Percentiles rank a stretch among this genome's conserved stretches.
Evolutionary conservation across 2,888 invertebrate genomes (phyloP).

Genomic region (Drosophila hamatofila): DNA sequence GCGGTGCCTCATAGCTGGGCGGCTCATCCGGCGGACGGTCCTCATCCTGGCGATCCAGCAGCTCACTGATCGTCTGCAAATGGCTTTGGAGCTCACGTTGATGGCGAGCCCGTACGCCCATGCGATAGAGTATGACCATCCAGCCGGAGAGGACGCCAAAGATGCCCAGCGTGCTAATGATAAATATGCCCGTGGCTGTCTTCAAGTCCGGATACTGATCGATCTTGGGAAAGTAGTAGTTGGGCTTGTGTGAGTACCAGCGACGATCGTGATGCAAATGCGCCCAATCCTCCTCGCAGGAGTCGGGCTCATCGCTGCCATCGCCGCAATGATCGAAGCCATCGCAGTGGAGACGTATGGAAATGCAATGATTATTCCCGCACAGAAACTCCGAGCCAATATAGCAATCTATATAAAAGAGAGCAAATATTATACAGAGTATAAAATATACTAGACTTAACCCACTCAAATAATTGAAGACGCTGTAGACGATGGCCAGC

Average conservation of each 20-base stretch:
- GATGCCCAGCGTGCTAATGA: constrained; percentile 88
- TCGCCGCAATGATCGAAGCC: constrained; percentile 92
- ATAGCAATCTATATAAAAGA: constrained; percentile 87
- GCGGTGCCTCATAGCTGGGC: constrained; percentile 90
- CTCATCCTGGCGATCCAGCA: constrained; percentile 86
- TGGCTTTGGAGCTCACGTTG: constrained; percentile 89
- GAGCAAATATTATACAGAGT: neutral
- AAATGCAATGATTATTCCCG: constrained; percentile 90
- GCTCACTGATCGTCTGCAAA: constrained; percentile 89
- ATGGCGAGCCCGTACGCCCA: constrained; percentile 88
- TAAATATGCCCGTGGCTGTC: constrained; percentile 88
- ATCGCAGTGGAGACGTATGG: constrained; percentile 89
- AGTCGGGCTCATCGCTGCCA: constrained; percentile 89
- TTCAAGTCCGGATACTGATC: constrained; percentile 89
- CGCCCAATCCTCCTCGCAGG: constrained; percentile 88
- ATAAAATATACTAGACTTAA: neutral
- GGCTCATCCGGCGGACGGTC: constrained; percentile 86
- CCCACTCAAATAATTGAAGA: constrained; percentile 90
- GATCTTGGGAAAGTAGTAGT: constrained; percentile 90
- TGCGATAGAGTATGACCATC: constrained; percentile 88
- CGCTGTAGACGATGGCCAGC: constrained; percentile 89
- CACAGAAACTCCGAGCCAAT: constrained; percentile 90
- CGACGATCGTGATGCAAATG: constrained; percentile 86
- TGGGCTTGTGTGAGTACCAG: constrained; percentile 89
- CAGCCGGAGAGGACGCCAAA: constrained; percentile 88